Conservation (phyloP, 2,113 vertebrate genomes). For the Salminus brasiliensis region DNA sequence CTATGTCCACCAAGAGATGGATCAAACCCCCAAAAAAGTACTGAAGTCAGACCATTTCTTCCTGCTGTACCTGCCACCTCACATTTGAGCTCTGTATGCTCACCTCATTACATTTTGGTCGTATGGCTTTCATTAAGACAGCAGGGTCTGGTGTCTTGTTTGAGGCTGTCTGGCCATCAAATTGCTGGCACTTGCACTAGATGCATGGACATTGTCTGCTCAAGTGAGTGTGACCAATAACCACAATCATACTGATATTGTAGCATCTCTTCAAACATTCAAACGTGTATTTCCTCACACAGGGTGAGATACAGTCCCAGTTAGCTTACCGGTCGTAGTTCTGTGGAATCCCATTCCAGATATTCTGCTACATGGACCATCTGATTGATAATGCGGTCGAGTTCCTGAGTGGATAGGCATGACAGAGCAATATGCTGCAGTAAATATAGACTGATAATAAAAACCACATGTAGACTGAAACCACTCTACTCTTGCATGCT, state of each 20-base stretch:
- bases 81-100: background rate
- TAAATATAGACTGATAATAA: slow-evolving; percentile 25
- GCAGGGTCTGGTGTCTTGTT: background rate
- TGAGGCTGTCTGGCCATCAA: background rate
- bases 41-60: background rate
- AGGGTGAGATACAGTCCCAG: background rate
- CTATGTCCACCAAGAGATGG: background rate
- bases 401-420: slow-evolving; percentile 74
- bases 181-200: background rate
- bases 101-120: background rate
- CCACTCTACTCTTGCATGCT: background rate
- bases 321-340: slow-evolving; percentile 82
- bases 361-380: slow-evolving; percentile 96
- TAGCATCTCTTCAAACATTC: no score
- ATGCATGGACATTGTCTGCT: background rate
- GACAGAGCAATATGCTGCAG: slow-evolving; percentile 12
- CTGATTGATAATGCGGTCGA: slow-evolving; percentile 92
- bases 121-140: background rate
- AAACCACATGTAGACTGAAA: background rate
- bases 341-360: slow-evolving; percentile 93
- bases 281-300: no score
- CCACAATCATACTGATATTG: no score
- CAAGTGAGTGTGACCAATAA: background rate
- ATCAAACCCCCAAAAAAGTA: background rate
- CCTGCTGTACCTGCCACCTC: background rate